Evolutionary conservation across 2,113 vertebrate species (phyloP), one percentile per base, ranked within the genome.

Genomic region (Oncorhynchus nerka): DNA sequence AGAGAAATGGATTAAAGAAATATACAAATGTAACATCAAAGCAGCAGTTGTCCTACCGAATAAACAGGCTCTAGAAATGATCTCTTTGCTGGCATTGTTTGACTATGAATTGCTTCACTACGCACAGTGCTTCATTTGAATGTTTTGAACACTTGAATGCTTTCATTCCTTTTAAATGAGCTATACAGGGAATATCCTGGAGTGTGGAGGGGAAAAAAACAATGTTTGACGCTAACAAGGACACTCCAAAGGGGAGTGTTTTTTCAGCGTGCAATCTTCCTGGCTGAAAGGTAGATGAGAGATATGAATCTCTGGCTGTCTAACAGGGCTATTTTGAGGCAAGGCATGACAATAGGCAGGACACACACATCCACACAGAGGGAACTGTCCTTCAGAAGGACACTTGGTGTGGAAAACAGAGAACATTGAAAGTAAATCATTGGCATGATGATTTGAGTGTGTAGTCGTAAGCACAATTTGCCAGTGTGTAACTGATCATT

Each of bases 241-340:
- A 66, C n/a, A 24, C 61, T 24, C 24, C 61, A 24, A 64, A 64
- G 24, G n/a, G 3, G 1, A 26, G 24, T 64, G 3, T 64, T 64
- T 64, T 24, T 24, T 51, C 49, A 51, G 49, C 13, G 4, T 24
- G 12, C 22, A 66, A 66, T 66, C 24, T 66, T 28, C 22, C 64
- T 66, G 12, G 61, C n/a, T 64, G 61, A 66, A 28, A 66, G 24
- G 24, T 24, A n/a, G 39, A 45, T 24, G 19, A 32, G 28, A 65
- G 72, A 74, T 65, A 74, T 74, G 32, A 30, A 74, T 74, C 61
- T 7, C 12, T 66, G 64, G 24, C 57, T 34, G 61, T 20, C 45
- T 45, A 65, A 64, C 59, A 48, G 59, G 9, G 62, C 61, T 74
- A 74, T 74, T 65, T n/a, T 45, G 62, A 49, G 62, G 62, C 12